A percentile compares a stretch with the other conserved stretches of the same genome.
phyloP scores from a whole-genome alignment of 1,140 invertebrate species.

The Zaprionus tsacasi region DNA sequence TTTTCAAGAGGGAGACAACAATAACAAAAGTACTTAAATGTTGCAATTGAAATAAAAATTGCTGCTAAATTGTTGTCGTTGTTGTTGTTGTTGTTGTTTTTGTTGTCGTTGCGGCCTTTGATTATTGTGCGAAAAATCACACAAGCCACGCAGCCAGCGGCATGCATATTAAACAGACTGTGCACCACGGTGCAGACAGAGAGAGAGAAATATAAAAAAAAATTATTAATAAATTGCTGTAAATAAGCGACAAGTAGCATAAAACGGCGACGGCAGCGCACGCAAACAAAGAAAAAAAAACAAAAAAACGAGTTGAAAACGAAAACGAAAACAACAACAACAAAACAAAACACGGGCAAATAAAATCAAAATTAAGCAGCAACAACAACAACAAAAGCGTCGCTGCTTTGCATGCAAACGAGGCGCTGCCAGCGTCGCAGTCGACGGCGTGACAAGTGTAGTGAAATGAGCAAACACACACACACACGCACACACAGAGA shows the following conservation, averaged over 20 bases:
- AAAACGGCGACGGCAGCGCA: constrained; percentile 38
- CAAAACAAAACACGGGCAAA: constrained; percentile 43
- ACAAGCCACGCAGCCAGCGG: constrained; percentile 68
- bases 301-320: constrained; percentile 24
- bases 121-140: constrained; percentile 82
- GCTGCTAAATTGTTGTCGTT: constrained; percentile 56
- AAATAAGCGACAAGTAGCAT: constrained; percentile 59
- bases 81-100: constrained; percentile 20
- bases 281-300: constrained; percentile 7
- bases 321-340: constrained; percentile 12
- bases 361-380: constrained; percentile 54
- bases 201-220: constrained; percentile 9
- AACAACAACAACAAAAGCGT: constrained; percentile 21
- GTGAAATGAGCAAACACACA: constrained; percentile 58
- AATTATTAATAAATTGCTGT: constrained; percentile 77
- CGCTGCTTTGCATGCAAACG: constrained; percentile 54
- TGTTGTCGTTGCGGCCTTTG: constrained; percentile 55
- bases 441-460: constrained; percentile 71
- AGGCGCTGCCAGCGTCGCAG: constrained; percentile 27
- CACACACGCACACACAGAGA: too few species aligned
- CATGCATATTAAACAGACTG: constrained; percentile 68
- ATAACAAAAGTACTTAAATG: constrained; percentile 35
- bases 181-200: background rate
- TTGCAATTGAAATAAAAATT: constrained; percentile 50
- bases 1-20: constrained; percentile 22